Conservation (phyloP, 64 coral and sea anemone species). For the Pocillopora verrucosa region DNA sequence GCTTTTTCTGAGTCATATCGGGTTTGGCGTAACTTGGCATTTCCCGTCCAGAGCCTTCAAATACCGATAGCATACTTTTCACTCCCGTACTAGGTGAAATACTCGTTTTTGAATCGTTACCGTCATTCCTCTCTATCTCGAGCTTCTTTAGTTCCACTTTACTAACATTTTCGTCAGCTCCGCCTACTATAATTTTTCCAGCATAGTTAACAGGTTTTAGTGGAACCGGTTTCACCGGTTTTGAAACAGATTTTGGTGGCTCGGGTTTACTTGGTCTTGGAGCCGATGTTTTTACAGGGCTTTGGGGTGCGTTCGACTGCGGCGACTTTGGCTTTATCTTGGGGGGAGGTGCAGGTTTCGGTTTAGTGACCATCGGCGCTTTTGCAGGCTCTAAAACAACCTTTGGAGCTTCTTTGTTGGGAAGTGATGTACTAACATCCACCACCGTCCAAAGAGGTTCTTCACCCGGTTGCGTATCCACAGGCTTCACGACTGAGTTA, state of each 20-base stretch:
- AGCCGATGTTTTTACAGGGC: background rate
- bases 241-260: background rate
- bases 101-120: background rate
- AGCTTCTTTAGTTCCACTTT: background rate
- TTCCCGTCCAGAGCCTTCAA: conserved; percentile 23
- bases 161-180: background rate
- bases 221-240: background rate
- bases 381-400: background rate
- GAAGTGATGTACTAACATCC: background rate
- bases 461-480: conserved; percentile 18
- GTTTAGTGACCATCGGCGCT: background rate
- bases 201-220: background rate
- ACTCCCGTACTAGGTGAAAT: background rate
- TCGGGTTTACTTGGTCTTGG: no score
- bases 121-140: background rate
- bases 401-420: background rate
- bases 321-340: conserved; percentile 46
- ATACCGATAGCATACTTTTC: conserved; percentile 30
- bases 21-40: conserved; percentile 55
- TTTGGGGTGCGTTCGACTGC: background rate
- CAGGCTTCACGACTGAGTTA: background rate
- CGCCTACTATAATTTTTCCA: background rate
- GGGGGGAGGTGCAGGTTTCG: conserved; percentile 5
- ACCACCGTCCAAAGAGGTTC: conserved; percentile 23
- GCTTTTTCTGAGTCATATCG: conserved; percentile 27